These are phyloP conservation scores for Sturmia bella DNA, from an alignment of 2,888 invertebrate genomes.

Conservation along the genomic window DNA sequence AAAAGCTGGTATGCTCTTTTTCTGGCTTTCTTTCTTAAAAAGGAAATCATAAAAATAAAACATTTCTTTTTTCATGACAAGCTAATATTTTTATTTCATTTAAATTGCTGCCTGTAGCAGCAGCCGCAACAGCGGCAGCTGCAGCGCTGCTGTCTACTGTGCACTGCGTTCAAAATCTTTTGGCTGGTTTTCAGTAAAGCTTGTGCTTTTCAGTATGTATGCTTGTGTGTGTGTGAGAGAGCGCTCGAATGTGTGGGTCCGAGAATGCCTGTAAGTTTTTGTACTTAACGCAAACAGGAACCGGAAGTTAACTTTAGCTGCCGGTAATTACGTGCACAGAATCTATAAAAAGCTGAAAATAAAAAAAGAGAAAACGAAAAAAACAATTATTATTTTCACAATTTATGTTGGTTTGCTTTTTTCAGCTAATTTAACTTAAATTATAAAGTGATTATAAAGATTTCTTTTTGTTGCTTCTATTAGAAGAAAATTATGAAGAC, in stretches of 20 bases:
- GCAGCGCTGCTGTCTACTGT: too few relatives aligned
- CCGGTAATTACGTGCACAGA: constrained; percentile 66
- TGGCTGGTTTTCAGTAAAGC: constrained; percentile 18
- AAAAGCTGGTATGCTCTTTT: constrained; percentile 3
- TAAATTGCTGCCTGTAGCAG: constrained; percentile 22
- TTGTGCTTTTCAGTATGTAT: not conserved
- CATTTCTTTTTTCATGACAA: constrained; percentile 18
- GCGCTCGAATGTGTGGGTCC: not conserved
- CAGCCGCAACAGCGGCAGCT: constrained; percentile 1
- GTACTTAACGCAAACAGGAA: constrained; percentile 57
- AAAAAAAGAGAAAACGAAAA: constrained; percentile 29
- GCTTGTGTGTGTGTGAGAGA: not conserved
- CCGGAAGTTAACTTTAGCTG: constrained; percentile 63
- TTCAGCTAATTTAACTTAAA: constrained; percentile 45
- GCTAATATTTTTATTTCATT: constrained; percentile 32
- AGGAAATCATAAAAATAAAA: constrained; percentile 41
- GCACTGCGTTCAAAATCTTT: not conserved
- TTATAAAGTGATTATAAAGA: constrained; percentile 55
- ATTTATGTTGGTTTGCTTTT: constrained; percentile 51
- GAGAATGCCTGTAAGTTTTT: constrained; percentile 24
- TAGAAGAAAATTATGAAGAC: constrained; percentile 4
- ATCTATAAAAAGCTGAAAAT: constrained; percentile 56
- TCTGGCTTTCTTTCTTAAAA: not conserved
- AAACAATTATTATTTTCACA: constrained; percentile 46
- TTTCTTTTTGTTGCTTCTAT: not conserved